phyloP scores from a whole-genome alignment of 1,140 invertebrate species.

The Cotesia glomerata region DNA sequence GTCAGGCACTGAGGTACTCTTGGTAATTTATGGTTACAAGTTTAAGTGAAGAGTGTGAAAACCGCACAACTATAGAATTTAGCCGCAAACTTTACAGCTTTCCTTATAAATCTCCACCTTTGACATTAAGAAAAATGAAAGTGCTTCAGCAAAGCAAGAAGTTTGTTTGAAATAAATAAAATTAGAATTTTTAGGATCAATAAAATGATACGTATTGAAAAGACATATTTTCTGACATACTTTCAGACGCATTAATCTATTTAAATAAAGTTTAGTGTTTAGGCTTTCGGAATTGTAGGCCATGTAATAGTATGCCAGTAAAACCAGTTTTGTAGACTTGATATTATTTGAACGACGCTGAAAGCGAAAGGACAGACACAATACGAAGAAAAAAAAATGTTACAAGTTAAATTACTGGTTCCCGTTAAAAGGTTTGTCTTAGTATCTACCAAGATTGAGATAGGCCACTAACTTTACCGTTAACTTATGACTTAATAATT shows the following conservation, averaged over 20 bases:
- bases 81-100: constrained; percentile 40
- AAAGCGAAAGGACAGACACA: constrained; percentile 14
- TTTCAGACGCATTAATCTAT: too few relatives aligned
- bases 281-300: neutral
- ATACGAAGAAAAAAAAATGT: constrained; percentile 5
- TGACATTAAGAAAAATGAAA: neutral
- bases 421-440: constrained; percentile 15
- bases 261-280: too few relatives aligned
- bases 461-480: constrained; percentile 23
- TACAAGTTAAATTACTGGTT: neutral
- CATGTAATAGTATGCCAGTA: neutral
- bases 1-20: neutral
- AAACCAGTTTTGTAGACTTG: constrained; percentile 7
- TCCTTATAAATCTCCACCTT: constrained; percentile 19
- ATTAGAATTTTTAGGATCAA: too few relatives aligned
- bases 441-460: constrained; percentile 26
- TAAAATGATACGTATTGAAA: too few relatives aligned
- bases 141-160: too few relatives aligned
- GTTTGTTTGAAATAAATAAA: too few relatives aligned
- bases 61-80: constrained; percentile 47
- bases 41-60: constrained; percentile 40
- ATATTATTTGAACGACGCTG: neutral
- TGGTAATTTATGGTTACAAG: constrained; percentile 41
- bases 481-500: too few relatives aligned
- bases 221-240: too few relatives aligned